Percentiles rank a stretch among this genome's conserved stretches.
Conservation (phyloP, 2,797 vertebrate species). For the Centropyge bicolor region DNA sequence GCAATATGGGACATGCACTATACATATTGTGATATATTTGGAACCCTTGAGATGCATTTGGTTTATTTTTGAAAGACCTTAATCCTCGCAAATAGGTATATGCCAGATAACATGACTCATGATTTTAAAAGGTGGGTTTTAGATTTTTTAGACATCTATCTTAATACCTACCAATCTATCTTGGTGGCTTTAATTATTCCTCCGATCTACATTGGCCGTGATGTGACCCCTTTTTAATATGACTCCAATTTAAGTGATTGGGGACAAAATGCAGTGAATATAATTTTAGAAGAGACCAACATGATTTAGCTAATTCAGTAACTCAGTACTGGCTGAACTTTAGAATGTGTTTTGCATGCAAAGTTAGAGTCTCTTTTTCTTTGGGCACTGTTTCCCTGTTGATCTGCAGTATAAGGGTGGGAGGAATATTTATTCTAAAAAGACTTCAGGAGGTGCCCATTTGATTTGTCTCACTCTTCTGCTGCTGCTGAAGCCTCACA, state of each 20-base stretch:
- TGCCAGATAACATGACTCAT: background rate
- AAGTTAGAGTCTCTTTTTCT: background rate
- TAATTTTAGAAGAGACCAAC: background rate
- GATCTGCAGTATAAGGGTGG: background rate
- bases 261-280: background rate
- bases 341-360: background rate
- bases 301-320: background rate
- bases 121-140: background rate
- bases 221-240: background rate
- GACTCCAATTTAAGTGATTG: background rate
- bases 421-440: background rate
- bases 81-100: background rate
- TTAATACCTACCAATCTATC: too few relatives aligned
- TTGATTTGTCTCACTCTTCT: background rate
- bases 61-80: background rate
- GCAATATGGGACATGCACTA: background rate
- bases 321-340: background rate
- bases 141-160: background rate
- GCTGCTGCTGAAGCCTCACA: background rate
- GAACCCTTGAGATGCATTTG: constrained; percentile 13
- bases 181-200: background rate
- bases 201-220: background rate
- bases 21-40: background rate
- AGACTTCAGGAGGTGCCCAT: background rate
- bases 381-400: background rate